A percentile compares a stretch with the other conserved stretches of the same genome.
Conservation (phyloP, 1,140 invertebrate species). For the Sarcophaga peregrina region DNA sequence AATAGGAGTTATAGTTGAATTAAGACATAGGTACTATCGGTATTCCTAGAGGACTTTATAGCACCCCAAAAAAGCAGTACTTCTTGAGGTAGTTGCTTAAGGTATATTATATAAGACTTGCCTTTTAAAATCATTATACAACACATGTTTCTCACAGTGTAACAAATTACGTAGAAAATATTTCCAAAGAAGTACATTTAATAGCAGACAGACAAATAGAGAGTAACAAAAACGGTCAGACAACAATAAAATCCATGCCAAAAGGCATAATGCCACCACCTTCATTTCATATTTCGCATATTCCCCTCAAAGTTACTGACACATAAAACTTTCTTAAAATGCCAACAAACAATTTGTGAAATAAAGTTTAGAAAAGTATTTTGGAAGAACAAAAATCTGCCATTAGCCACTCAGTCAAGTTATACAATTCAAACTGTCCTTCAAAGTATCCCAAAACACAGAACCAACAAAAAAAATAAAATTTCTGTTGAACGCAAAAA, state of each 20-base stretch:
- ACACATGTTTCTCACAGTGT: neutral
- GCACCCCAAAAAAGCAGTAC: too few species aligned
- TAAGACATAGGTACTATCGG: too few species aligned
- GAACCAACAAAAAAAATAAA: neutral
- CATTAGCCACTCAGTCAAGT: conserved; percentile 19
- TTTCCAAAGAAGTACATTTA: neutral
- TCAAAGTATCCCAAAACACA: neutral
- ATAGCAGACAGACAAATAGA: neutral
- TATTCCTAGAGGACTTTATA: too few species aligned
- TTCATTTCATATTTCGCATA: neutral
- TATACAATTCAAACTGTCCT: neutral
- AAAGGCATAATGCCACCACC: conserved; percentile 23
- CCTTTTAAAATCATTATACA: too few species aligned
- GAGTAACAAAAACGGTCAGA: neutral
- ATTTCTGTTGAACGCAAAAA: neutral
- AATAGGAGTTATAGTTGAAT: too few species aligned
- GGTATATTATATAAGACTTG: too few species aligned
- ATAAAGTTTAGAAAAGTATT: conserved; percentile 4
- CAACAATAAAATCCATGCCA: conserved; percentile 36
- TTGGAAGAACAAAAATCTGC: neutral
- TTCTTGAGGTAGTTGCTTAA: too few species aligned
- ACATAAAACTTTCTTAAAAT: neutral
- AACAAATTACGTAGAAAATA: neutral
- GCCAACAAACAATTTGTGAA: conserved; percentile 12
- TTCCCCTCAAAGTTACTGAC: neutral